Base-by-base conservation (phyloP, 2,113 vertebrate genomes). In the Piaya cayana region DNA sequence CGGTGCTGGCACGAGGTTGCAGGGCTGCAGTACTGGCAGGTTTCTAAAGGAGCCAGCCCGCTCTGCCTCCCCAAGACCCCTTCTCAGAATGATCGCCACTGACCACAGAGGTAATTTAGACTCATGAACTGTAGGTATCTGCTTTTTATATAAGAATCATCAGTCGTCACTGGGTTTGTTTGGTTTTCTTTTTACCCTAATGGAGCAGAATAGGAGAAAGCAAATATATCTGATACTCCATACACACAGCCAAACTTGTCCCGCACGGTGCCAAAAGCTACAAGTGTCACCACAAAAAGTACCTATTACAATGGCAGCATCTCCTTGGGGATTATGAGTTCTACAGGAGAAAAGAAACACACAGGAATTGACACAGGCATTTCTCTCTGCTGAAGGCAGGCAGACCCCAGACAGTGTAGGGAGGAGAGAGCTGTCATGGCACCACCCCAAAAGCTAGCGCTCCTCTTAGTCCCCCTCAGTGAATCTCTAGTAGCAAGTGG, bases 351-450 rank as follows among this genome's bases (percentile, higher is more conserved):
- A 63, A 76, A 52, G 36, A 72, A 76, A 58, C 23, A 43, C 1
- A 0, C 10, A 8, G 1, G 3, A 22, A n/a, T 2, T 0, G 0
- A 58, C 30, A 34, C 0, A 0, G 26, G 15, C 2, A 2, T 32
- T 84, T 55, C 42, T 65, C 37, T 69, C 15, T 0, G 1, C 56
- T 2, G 3, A 16, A 58, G 70, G 16, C 64, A 62, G 65, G 36
- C 43, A 85, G 71, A 76, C 29, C 43, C 29, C 23, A 27, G 68
- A 22, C 50, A 36, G 39, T 0, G 0, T 5, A 6, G 34, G 49
- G 34, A 80, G 37, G 15, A 71, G n/a, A 45, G 12, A 86, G 8
- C 17, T 12, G 8, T 37, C 22, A 20, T 0, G 2, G 50, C 11
- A 9, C 22, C 53, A 60, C 23, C 68, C 49, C 59, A 65, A 72